Evolutionary conservation across 1,140 invertebrate species (phyloP).

Genomic region (Drosophila rhopaloa): DNA sequence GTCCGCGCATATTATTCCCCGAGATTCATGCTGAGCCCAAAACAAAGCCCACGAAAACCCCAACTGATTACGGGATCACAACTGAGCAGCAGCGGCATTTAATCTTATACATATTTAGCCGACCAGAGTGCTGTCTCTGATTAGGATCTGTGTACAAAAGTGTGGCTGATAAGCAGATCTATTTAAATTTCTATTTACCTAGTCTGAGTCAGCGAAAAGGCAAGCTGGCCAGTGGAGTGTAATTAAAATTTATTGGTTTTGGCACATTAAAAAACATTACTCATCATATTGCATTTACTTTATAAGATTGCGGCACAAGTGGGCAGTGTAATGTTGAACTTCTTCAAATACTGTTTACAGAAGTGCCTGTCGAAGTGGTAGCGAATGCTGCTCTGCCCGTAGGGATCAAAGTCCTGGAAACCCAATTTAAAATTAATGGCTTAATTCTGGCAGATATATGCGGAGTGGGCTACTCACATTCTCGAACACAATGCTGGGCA

Average conservation of each 20-base stretch:
- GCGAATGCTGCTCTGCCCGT: conserved; percentile 66
- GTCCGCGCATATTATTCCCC: conserved; percentile 5
- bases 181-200: conserved; percentile 16
- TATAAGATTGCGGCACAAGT: conserved; percentile 35
- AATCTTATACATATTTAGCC: conserved; percentile 34
- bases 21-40: conserved; percentile 8
- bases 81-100: conserved; percentile 1
- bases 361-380: conserved; percentile 69
- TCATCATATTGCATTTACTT: neutral
- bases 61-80: conserved; percentile 17
- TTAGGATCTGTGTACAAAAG: conserved; percentile 25
- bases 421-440: neutral
- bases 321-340: conserved; percentile 58
- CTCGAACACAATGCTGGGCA: conserved; percentile 75
- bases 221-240: conserved; percentile 14
- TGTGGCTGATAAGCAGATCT: conserved; percentile 21
- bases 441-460: too few species aligned
- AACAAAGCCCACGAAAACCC: conserved; percentile 29
- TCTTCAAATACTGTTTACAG: conserved; percentile 57
- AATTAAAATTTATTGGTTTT: conserved; percentile 35
- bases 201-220: conserved; percentile 22
- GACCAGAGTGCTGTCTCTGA: conserved; percentile 10
- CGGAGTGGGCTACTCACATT: conserved; percentile 44
- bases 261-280: conserved; percentile 28
- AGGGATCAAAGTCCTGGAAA: conserved; percentile 61